Evolutionary conservation across 2,888 invertebrate genomes (phyloP).

Genomic region (Melanostoma scalare): DNA sequence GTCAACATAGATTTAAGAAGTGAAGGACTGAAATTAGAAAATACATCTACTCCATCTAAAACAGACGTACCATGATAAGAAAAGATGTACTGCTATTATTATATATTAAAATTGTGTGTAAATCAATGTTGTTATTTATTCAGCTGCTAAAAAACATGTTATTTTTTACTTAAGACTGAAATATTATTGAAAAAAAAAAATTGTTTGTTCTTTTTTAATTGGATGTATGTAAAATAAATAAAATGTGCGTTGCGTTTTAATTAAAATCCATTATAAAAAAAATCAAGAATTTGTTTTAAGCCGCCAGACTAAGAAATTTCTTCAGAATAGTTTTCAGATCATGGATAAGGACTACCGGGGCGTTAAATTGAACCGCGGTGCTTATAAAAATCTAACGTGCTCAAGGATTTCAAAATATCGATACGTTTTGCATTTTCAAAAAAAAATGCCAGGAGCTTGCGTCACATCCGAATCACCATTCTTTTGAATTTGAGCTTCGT

Average conservation of each 20-base stretch:
- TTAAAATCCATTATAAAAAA: constrained; percentile 1
- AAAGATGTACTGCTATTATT: constrained; percentile 28
- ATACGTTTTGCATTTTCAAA: too few species aligned
- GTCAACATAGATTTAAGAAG: not conserved
- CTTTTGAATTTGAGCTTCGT: too few species aligned
- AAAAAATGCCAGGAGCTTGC: too few species aligned
- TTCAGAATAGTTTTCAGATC: too few species aligned
- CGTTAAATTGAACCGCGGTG: too few species aligned
- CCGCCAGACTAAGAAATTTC: too few species aligned
- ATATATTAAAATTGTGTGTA: constrained; percentile 27
- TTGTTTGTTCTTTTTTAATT: constrained; percentile 28
- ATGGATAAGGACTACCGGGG: too few species aligned
- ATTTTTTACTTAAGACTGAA: constrained; percentile 67
- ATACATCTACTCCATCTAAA: not conserved
- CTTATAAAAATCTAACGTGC: too few species aligned
- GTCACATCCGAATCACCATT: too few species aligned
- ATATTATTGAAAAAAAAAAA: constrained; percentile 35
- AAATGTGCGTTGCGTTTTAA: constrained; percentile 14
- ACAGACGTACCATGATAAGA: constrained; percentile 3
- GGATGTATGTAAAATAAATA: constrained; percentile 51
- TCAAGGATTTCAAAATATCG: too few species aligned
- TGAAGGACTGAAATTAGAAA: constrained; percentile 15
- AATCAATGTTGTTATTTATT: constrained; percentile 43
- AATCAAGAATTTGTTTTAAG: not conserved
- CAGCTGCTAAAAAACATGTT: constrained; percentile 25